Evolutionary conservation across 2,113 vertebrate genomes (phyloP), one percentile per base, ranked within the genome.

Genomic region (Dermatemys mawii): DNA sequence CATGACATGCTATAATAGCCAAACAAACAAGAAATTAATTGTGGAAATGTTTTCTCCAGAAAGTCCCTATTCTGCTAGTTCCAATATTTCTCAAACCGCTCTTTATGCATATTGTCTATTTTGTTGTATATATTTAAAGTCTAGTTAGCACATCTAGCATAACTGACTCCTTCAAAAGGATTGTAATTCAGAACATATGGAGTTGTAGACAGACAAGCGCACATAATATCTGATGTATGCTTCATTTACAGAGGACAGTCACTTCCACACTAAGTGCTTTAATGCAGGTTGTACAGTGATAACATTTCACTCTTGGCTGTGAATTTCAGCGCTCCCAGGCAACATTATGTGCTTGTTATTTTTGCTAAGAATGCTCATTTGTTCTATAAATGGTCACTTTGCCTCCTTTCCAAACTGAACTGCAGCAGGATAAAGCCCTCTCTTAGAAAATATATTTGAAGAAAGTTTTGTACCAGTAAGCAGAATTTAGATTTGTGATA

Each of bases 11-110:
- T 96, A 90, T 97, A 97, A 95, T 93, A 97, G 91, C 93, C 94
- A 97, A 97, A 97, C 86, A 97, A 98, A 96, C 94, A 97, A 7
- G 44, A 97, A 97, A 95, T 97, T 97, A 97, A 97, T 97, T 96
- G 92, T 96, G 91, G 87, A 96, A 97, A 86, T 94, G 94, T 97
- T 98, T 97, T 92, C 81, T 96, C 55, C 94, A 90, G 79, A 55
- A 95, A 96, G 57, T 94, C 73, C 48, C 41, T 86, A 9, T 92
- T 96, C 73, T 92, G 6, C 17, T 67, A 44, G 80, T 93, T 96
- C 81, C 95, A 94, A 95, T 50, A 53, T 22, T 53, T 53, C 51
- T 53, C 21, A 53, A 53, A 53, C 21, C 3, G 8, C 8, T 53
- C 7, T 53, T 53, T 53, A 53, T 53, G 51, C 51, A 53, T 53